Evolutionary conservation across 2,888 invertebrate genomes (phyloP).

Genomic region (Catocala fraxini): DNA sequence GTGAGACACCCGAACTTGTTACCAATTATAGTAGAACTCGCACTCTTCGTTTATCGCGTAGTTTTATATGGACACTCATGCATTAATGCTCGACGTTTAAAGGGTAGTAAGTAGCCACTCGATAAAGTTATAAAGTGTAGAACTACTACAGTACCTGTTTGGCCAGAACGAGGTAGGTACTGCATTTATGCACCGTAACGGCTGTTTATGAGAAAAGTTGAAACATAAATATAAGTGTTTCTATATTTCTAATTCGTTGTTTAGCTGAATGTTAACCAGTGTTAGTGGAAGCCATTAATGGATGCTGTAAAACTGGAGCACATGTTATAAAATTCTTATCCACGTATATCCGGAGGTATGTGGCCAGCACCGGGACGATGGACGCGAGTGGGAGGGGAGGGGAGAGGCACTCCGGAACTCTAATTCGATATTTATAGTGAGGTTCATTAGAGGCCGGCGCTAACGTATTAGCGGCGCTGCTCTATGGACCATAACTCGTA

Average conservation of each 20-base stretch:
- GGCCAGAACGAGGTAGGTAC: neutral
- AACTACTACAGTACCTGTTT: neutral
- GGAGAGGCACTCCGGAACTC: constrained; percentile 27
- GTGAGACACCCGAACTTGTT: neutral
- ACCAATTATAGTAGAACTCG: neutral
- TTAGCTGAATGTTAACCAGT: constrained; percentile 43
- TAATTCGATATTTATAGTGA: constrained; percentile 45
- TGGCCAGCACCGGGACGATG: neutral
- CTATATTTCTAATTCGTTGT: constrained; percentile 28
- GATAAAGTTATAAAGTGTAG: constrained; percentile 10
- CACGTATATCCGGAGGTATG: constrained; percentile 18
- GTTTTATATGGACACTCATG: constrained; percentile 3
- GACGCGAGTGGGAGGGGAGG: neutral
- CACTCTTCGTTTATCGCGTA: neutral
- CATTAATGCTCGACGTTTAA: constrained; percentile 11
- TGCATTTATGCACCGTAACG: neutral
- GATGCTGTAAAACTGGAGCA: constrained; percentile 43
- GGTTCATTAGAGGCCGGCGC: constrained; percentile 44
- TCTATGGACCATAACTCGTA: constrained; percentile 51
- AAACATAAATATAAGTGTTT: constrained; percentile 7
- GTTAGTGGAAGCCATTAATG: constrained; percentile 41
- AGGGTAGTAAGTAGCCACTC: neutral
- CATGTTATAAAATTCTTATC: constrained; percentile 42
- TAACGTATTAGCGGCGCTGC: constrained; percentile 30
- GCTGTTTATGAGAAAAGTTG: neutral